Evolutionary conservation across 1,140 invertebrate species (phyloP).

Genomic region (Teleopsis dalmanni): DNA sequence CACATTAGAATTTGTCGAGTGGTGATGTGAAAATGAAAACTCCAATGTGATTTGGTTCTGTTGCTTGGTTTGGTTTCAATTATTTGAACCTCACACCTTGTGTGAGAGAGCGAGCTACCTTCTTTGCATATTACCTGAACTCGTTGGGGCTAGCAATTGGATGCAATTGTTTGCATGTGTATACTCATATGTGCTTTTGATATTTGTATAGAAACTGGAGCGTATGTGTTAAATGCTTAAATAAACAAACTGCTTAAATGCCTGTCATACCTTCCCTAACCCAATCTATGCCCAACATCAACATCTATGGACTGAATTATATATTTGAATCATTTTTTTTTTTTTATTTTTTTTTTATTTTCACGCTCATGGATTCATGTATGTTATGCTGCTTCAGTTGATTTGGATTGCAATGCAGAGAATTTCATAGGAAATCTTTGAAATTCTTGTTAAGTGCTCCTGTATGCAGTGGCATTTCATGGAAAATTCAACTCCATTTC

Average conservation of each 20-base stretch:
- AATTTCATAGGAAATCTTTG: neutral
- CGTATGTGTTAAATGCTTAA: conserved; percentile 39
- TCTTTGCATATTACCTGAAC: too few relatives aligned
- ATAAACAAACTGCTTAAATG: conserved; percentile 23
- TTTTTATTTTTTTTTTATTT: neutral
- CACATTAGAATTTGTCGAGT: too few relatives aligned
- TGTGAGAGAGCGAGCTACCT: neutral
- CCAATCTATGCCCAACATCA: neutral
- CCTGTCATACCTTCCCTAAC: neutral
- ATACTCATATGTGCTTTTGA: neutral
- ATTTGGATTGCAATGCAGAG: neutral
- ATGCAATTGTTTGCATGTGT: neutral
- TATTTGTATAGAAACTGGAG: neutral
- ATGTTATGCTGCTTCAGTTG: neutral
- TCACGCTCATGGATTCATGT: neutral
- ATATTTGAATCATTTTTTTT: neutral
- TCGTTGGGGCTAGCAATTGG: neutral
- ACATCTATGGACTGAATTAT: neutral
- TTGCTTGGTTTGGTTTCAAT: neutral
- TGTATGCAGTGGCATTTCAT: neutral
- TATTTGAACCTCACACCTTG: neutral
- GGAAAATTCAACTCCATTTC: neutral
- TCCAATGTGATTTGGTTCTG: neutral
- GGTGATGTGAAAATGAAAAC: too few relatives aligned
- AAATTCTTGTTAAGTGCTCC: neutral